Evolutionary conservation across 2,113 vertebrate species (phyloP).

Genomic region (Laterallus jamaicensis): DNA sequence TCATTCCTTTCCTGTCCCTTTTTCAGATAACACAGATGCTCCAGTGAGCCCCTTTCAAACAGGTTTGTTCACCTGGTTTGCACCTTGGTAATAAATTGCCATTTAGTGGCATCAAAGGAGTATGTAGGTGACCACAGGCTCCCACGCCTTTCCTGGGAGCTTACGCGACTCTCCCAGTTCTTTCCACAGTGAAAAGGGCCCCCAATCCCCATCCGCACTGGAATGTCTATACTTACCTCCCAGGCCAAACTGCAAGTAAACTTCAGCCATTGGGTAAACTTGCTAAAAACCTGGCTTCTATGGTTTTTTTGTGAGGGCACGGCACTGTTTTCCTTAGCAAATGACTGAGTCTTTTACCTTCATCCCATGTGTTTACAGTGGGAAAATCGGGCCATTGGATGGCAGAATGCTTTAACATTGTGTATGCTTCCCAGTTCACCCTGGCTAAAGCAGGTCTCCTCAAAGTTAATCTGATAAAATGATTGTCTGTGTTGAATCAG

Average conservation of each 20-base stretch:
- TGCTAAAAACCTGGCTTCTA: constrained; percentile 1
- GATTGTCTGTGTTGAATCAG: not conserved
- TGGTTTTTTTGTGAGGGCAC: constrained; percentile 2
- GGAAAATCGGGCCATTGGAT: not conserved
- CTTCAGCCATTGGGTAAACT: not conserved
- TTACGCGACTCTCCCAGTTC: not conserved
- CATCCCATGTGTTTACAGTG: constrained; percentile 4
- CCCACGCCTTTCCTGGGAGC: not conserved
- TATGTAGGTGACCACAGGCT: not conserved
- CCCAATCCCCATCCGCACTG: not conserved
- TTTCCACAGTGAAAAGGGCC: not conserved
- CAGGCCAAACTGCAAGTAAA: not conserved
- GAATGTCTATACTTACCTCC: not conserved
- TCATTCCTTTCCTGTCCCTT: not conserved
- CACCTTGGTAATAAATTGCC: not conserved
- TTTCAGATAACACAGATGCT: not conserved
- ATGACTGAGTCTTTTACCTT: constrained; percentile 37
- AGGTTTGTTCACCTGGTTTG: constrained; percentile 14
- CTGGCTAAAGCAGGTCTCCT: not conserved
- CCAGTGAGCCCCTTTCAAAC: not conserved
- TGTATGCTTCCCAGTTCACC: not conserved
- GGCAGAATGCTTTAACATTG: not conserved
- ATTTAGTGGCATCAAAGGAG: not conserved
- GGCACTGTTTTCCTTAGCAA: constrained; percentile 24
- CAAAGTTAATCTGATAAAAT: not conserved